Evolutionary conservation across 64 coral and sea anemone species (phyloP), one percentile per base, ranked within the genome.

Genomic region (Actinia tenebrosa): DNA sequence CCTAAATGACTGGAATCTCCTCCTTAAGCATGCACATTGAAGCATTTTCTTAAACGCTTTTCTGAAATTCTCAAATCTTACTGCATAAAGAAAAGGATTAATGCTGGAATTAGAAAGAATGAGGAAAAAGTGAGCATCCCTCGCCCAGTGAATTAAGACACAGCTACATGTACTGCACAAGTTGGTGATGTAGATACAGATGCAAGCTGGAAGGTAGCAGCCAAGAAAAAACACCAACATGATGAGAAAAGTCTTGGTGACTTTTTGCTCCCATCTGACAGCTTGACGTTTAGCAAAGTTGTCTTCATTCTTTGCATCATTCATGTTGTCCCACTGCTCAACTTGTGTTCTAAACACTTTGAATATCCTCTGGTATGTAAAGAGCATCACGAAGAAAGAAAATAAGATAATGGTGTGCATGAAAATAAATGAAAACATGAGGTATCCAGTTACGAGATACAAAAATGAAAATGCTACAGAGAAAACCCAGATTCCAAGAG

Each of bases 21-120:
- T 26, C 25, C 69, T 75, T 30, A 75, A 75, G 14, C n/a, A 75
- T 13, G 11, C 15, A 10, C 26, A 75, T 2, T 75, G 50, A 11
- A 86, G 37, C 23, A 94, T 94, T 85, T 86, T 82, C 9, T 62
- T 72, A 10, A 94, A 94, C 15, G 88, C 92, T 54, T 60, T 79
- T 27, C 88, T 89, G 20, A 90, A 94, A 52, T 55, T 84, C 13
- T 43, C 58, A 83, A 94, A 89, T 15, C 88, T 71, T 77, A 83
- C 86, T 15, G 92, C 88, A 53, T 94, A 94, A 10, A 94, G 44
- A 84, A 94, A 94, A 63, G 89, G 88, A 64, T 94, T 94, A 44
- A 45, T 58, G 3, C 87, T 47, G 8, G 77, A 94, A 64, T 90
- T 94, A 0, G 84, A 30, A 7, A 94, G 84, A 11, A 90, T 60